These are phyloP conservation scores for Parus major DNA, from an alignment of 2,113 vertebrate species.

Conservation along the genomic window DNA sequence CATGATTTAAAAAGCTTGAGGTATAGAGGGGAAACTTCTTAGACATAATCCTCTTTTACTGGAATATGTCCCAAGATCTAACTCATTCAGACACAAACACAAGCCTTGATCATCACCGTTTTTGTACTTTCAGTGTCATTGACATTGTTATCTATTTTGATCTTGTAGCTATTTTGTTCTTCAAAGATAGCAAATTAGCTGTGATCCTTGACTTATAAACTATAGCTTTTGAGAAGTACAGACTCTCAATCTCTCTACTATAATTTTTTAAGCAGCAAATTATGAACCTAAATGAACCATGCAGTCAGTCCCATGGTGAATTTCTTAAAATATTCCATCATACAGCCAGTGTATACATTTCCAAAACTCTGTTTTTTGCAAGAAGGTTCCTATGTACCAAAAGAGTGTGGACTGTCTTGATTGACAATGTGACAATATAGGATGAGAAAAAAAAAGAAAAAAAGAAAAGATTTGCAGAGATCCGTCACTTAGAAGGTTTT, in stretches of 20 bases:
- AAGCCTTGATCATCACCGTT: neutral
- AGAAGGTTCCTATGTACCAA: neutral
- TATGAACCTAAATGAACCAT: neutral
- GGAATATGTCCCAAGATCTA: neutral
- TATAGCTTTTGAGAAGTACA: neutral
- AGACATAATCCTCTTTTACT: neutral
- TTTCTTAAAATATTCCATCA: neutral
- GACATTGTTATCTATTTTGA: neutral
- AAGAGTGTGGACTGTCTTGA: neutral
- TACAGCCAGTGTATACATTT: neutral
- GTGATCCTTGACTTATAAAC: neutral
- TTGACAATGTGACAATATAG: neutral
- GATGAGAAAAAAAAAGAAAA: neutral
- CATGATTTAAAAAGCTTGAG: neutral
- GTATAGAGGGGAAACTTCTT: neutral
- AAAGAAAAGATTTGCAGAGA: neutral
- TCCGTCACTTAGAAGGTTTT: conserved; percentile 10
- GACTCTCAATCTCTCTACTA: neutral
- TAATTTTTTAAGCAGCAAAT: neutral
- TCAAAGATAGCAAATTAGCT: neutral
- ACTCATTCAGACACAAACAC: neutral
- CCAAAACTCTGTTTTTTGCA: neutral
- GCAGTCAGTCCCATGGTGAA: neutral
- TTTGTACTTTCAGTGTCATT: neutral
- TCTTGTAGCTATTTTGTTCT: neutral